phyloP scores from a whole-genome alignment of 64 coral and sea anemone species.

The Actinia tenebrosa region DNA sequence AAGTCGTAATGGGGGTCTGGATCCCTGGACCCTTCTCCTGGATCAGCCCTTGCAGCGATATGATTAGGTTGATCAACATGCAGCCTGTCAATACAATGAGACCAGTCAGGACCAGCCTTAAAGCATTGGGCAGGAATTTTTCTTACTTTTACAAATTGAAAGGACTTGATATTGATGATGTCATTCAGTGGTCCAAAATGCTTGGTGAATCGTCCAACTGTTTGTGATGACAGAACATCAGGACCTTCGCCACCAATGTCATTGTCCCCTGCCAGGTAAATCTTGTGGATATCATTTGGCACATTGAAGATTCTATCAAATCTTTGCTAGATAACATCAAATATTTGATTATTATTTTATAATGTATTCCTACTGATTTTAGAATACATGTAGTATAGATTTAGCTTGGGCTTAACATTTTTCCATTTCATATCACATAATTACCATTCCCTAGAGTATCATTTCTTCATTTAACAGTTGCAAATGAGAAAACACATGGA shows the following conservation, averaged over 20 bases:
- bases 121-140: not conserved
- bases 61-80: no score
- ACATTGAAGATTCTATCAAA: slow-evolving; percentile 59
- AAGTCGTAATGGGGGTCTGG: no score
- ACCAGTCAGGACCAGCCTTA: no score
- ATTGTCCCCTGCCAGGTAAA: slow-evolving; percentile 71
- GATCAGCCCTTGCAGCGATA: no score
- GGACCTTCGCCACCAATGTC: slow-evolving; percentile 74
- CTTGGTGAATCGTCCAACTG: slow-evolving; percentile 40
- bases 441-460: no score
- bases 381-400: no score
- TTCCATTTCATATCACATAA: no score
- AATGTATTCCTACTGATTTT: no score
- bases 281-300: slow-evolving; percentile 17
- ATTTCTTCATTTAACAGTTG: no score
- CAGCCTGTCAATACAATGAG: no score
- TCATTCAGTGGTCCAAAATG: slow-evolving; percentile 67
- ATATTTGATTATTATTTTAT: not conserved
- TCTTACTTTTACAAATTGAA: slow-evolving; percentile 75
- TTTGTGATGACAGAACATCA: slow-evolving; percentile 27
- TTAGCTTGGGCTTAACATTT: not conserved
- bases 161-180: slow-evolving; percentile 43
- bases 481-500: no score
- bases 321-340: slow-evolving; percentile 37
- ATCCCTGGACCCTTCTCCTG: no score